Percentiles rank a stretch among this genome's conserved stretches.
phyloP scores from a whole-genome alignment of 2,888 invertebrate genomes.

The Lobophora halterata region DNA sequence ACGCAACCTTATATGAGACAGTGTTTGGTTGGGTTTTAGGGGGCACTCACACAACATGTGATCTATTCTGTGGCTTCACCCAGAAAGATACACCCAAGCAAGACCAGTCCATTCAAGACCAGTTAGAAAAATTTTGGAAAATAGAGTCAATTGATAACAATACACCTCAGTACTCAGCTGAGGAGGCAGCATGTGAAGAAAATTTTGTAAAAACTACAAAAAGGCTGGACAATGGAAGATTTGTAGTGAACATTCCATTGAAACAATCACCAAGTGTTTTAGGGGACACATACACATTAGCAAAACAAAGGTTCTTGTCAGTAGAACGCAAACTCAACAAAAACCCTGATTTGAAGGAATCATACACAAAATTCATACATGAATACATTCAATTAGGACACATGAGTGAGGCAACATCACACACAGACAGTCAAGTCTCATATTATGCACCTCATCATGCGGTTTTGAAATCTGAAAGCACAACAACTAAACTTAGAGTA shows the following conservation, averaged over 20 bases:
- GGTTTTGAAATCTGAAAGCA: slow-evolving; percentile 26
- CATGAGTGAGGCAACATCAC: neutral
- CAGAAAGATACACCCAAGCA: neutral
- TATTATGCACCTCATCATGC: slow-evolving; percentile 37
- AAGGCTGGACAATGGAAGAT: no score
- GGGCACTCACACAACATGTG: neutral
- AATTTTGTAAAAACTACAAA: no score
- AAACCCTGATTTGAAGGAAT: neutral
- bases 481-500: slow-evolving; percentile 30
- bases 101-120: no score
- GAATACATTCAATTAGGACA: neutral
- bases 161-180: no score
- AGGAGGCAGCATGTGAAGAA: no score
- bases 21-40: neutral
- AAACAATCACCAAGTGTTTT: no score
- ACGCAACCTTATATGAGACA: no score
- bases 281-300: slow-evolving; percentile 1
- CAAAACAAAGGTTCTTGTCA: neutral
- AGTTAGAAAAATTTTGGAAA: no score
- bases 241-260: no score
- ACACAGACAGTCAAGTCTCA: neutral
- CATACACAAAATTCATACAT: neutral
- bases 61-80: neutral
- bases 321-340: neutral
- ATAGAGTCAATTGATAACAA: no score